phyloP scores from a whole-genome alignment of 2,888 invertebrate species.

The Agrotis puta region DNA sequence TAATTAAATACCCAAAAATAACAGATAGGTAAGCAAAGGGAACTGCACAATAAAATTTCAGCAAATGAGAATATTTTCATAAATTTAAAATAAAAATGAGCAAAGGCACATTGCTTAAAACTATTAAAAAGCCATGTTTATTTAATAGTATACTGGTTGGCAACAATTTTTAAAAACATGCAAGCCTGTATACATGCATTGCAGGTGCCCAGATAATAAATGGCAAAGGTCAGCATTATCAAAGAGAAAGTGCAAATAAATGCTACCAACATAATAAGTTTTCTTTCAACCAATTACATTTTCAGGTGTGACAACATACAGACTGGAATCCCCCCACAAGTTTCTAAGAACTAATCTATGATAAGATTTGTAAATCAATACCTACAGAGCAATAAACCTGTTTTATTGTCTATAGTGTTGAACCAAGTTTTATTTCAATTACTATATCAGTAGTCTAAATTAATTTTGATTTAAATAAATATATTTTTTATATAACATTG shows the following conservation, averaged over 20 bases:
- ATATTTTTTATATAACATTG: not conserved
- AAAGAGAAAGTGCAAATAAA: conserved; percentile 70
- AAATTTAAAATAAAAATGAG: conserved; percentile 7
- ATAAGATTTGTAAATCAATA: conserved; percentile 62
- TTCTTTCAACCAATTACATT: conserved; percentile 42
- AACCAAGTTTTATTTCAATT: conserved; percentile 34
- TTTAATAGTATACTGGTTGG: conserved; percentile 28
- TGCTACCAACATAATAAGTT: conserved; percentile 61
- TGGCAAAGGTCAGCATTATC: conserved; percentile 72
- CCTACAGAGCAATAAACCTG: conserved; percentile 38
- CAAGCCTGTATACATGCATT: conserved; percentile 50
- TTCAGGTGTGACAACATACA: conserved; percentile 60
- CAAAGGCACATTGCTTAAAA: not conserved
- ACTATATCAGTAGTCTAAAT: conserved; percentile 17
- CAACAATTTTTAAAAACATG: conserved; percentile 61
- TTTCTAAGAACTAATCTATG: conserved; percentile 53
- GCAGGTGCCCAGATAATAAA: conserved; percentile 72
- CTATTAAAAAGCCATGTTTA: conserved; percentile 1
- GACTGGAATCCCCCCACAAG: conserved; percentile 34
- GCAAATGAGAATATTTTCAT: not conserved
- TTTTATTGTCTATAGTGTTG: conserved; percentile 51
- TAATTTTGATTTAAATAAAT: not conserved
- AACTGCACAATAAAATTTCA: not conserved
- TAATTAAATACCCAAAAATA: too few species aligned
- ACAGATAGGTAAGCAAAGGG: too few species aligned